phyloP scores from a whole-genome alignment of 2,888 invertebrate species.

The Eristalis arbustorum region DNA sequence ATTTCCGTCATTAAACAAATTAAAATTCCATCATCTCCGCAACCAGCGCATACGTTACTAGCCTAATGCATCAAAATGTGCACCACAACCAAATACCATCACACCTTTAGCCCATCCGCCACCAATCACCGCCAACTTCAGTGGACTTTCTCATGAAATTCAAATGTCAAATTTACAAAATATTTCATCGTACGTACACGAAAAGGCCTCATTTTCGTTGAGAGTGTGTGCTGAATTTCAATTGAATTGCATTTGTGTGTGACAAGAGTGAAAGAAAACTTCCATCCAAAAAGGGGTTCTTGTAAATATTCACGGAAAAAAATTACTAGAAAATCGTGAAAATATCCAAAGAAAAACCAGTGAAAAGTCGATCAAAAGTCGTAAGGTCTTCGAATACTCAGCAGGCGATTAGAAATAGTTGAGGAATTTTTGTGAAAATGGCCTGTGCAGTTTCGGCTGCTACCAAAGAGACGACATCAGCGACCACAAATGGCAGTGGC shows the following conservation, averaged over 20 bases:
- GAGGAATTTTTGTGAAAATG: conserved; percentile 73
- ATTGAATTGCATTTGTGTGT: conserved; percentile 44
- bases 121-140: conserved; percentile 36
- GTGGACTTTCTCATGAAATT: conserved; percentile 28
- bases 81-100: conserved; percentile 26
- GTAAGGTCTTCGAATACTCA: background rate
- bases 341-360: conserved; percentile 3
- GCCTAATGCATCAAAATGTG: conserved; percentile 37
- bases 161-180: conserved; percentile 42
- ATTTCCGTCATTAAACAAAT: background rate
- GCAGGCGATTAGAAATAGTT: conserved; percentile 1
- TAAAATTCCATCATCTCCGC: background rate
- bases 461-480: conserved; percentile 76
- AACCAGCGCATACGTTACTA: background rate
- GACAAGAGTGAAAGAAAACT: conserved; percentile 62
- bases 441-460: conserved; percentile 76
- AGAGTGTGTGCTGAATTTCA: conserved; percentile 60
- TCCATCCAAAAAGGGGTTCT: conserved; percentile 43
- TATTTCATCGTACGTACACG: conserved; percentile 53
- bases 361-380: conserved; percentile 2
- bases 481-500: conserved; percentile 72
- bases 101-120: background rate
- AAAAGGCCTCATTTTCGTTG: conserved; percentile 39
- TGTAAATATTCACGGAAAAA: conserved; percentile 50
- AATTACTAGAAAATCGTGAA: conserved; percentile 4